Evolutionary conservation across 1,140 invertebrate species (phyloP), one percentile per base, ranked within the genome.

Genomic region (Neoseiulus cucumeris): DNA sequence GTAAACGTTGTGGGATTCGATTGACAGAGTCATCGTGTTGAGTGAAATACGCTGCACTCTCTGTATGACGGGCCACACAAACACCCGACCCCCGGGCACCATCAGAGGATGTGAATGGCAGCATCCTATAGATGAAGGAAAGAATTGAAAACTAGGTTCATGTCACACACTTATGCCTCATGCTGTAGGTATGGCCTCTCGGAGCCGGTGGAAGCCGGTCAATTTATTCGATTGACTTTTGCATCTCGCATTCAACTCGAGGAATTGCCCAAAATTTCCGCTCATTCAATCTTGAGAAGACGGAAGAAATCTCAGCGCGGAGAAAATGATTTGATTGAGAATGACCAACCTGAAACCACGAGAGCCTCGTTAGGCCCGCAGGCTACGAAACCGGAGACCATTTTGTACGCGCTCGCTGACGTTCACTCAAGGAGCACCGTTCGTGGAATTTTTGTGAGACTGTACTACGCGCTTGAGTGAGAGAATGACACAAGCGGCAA

Each of bases 291-390:
- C n/a, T n/a, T n/a, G n/a, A n/a, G n/a, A n/a, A n/a, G n/a, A n/a
- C n/a, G 33, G 33, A 39, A 39, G 9, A 39, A 4, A 39, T 39
- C 4, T 39, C 33, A 39, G 33, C 33, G 33, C 33, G 9, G 9
- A 9, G 33, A 39, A 9, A 9, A 39, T 6, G 4, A 39, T 39
- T 9, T 39, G 9, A 39, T 9, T 6, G 33, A 39, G 9, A 39
- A 9, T 4, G 20, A 74, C 75, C 83, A 82, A 94, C 92, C 92
- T 79, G 91, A 95, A 69, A 97, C 89, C 29, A 97, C 91, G 64
- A 97, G 80, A 30, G 92, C 92, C 78, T 96, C 91, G 74, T 97
- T 97, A 2, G 93, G 93, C 42, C 92, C 93, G 77, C 93, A 97
- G 67, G 89, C 93, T 68, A 95, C 91, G 77, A 96, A 96, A 72